Conservation (phyloP, 2,113 vertebrate species). For the Ceyx cyanopectus region DNA sequence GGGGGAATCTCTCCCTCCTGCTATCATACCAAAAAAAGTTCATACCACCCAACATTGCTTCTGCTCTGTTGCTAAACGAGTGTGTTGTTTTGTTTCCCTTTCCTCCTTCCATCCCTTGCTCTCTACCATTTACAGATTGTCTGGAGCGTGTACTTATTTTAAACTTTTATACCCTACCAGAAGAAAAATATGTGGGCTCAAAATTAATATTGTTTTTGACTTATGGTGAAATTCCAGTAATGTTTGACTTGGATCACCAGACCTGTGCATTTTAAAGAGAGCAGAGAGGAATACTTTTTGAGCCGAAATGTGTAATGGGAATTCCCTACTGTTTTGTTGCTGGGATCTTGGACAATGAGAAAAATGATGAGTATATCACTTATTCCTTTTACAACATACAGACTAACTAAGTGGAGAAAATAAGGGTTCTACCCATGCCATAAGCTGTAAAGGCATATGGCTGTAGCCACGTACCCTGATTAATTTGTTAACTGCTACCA, state of each 20-base stretch:
- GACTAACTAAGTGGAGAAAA: slow-evolving; percentile 18
- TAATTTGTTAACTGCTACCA: slow-evolving; percentile 32
- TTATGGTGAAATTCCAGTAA: slow-evolving; percentile 83
- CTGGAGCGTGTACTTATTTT: slow-evolving; percentile 66
- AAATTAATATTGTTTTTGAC: slow-evolving; percentile 85
- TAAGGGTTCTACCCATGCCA: background rate
- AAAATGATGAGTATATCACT: slow-evolving; percentile 70
- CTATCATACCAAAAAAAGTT: slow-evolving; percentile 47
- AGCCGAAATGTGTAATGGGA: slow-evolving; percentile 73
- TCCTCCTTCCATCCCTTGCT: slow-evolving; percentile 33
- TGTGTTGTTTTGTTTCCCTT: slow-evolving; percentile 48
- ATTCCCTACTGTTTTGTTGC: slow-evolving; percentile 80
- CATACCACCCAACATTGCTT: slow-evolving; percentile 53
- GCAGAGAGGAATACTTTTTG: slow-evolving; percentile 72
- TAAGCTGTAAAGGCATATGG: background rate
- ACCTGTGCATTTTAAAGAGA: slow-evolving; percentile 60
- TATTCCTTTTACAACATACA: slow-evolving; percentile 22
- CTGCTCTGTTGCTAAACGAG: slow-evolving; percentile 42
- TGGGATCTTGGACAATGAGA: slow-evolving; percentile 68
- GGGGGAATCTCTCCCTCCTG: slow-evolving; percentile 46
- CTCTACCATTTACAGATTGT: slow-evolving; percentile 64
- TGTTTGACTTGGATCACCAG: slow-evolving; percentile 83
- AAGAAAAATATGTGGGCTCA: slow-evolving; percentile 79
- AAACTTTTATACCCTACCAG: slow-evolving; percentile 76
- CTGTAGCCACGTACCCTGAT: background rate